A percentile compares a stretch with the other conserved stretches of the same genome.
phyloP scores from a whole-genome alignment of 92 coral and sea anemone genomes.

The Siderastrea radians region DNA sequence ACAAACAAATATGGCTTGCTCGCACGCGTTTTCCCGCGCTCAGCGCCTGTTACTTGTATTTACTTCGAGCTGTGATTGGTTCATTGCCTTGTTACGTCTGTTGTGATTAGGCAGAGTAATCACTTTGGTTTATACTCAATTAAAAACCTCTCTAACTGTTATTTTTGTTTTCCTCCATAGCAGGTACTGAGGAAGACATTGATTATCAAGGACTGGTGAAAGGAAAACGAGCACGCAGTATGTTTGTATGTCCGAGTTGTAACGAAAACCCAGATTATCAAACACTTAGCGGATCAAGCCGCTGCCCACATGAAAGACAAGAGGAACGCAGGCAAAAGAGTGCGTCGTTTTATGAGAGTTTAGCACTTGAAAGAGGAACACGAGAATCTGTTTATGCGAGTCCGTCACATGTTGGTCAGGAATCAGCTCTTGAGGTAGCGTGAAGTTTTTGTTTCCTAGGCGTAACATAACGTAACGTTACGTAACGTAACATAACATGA shows the following conservation, averaged over 20 bases:
- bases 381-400: slow-evolving; percentile 22
- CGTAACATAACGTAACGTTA: too few species aligned
- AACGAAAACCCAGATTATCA: slow-evolving; percentile 16
- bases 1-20: too few species aligned
- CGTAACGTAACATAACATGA: too few species aligned
- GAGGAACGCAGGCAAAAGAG: neutral
- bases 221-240: neutral
- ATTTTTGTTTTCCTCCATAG: neutral
- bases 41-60: too few species aligned
- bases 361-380: neutral
- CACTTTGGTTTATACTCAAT: too few species aligned
- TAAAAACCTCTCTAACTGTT: too few species aligned
- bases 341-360: slow-evolving; percentile 24
- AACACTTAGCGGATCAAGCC: neutral
- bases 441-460: too few species aligned
- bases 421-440: neutral
- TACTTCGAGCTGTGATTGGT: too few species aligned
- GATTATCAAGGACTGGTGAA: slow-evolving; percentile 20
- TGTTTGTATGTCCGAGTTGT: slow-evolving; percentile 37
- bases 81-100: too few species aligned
- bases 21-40: too few species aligned
- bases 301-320: neutral
- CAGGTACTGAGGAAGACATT: neutral
- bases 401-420: neutral
- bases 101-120: too few species aligned